phyloP scores from a whole-genome alignment of 2,888 invertebrate species.

The Ommatoiulus sabulosus region DNA sequence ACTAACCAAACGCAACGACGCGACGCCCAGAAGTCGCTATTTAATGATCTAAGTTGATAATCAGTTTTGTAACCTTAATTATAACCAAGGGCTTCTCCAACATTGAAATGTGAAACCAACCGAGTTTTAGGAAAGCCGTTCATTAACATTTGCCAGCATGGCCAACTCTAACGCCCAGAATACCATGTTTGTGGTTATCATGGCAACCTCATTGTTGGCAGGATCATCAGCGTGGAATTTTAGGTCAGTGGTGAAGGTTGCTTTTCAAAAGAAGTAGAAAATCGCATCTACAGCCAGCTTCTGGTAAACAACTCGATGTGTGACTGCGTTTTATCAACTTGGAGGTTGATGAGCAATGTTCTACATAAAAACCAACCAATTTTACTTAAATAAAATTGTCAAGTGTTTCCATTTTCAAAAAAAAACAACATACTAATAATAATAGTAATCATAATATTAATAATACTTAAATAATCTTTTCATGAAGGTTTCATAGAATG shows the following conservation, averaged over 20 bases:
- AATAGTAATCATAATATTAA: too few species aligned
- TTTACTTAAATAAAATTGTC: too few species aligned
- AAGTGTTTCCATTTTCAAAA: too few species aligned
- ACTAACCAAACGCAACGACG: neutral
- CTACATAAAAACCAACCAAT: too few species aligned
- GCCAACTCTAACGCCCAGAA: neutral
- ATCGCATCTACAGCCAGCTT: neutral
- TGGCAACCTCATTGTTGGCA: neutral
- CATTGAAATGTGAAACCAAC: neutral
- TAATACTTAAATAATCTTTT: too few species aligned
- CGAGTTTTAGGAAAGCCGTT: neutral
- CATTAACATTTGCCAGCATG: neutral
- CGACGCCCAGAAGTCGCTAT: neutral
- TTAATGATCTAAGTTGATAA: neutral
- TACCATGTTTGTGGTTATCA: neutral
- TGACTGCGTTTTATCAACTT: neutral
- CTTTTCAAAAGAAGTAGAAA: neutral
- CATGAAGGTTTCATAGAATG: too few species aligned
- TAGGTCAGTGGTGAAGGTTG: neutral
- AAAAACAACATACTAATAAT: too few species aligned
- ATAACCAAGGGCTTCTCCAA: neutral
- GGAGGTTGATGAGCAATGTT: neutral
- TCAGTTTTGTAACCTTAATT: neutral
- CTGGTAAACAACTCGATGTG: conserved; percentile 7
- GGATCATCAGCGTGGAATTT: neutral